Base-by-base conservation (phyloP, 1,140 invertebrate genomes). In the Nebria ingens region DNA sequence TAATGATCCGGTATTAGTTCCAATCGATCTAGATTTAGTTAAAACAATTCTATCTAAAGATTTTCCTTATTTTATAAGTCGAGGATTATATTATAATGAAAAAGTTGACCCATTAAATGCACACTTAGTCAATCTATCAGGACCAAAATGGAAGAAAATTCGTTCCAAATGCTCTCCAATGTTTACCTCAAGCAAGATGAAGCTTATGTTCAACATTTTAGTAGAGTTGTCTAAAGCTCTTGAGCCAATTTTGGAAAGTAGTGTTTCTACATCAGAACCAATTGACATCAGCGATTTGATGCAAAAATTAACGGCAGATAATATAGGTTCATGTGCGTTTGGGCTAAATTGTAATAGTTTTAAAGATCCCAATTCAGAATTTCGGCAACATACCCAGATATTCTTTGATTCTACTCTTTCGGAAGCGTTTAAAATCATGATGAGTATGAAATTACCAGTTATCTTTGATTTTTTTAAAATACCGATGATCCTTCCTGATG, bases 61-160 rank as follows among this genome's bases (percentile, higher is more conserved):
- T 60, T 82, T 83, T 59, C 63, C 71, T 11, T 65, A 72, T 59
- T 82, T 83, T 56, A 63, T 72, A 50, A 73, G 77, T 58, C 69
- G 71, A 2, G 74, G 76, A 57, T 65, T 77, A 40, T 76, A 68
- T 65, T 66, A 66, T 11, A 74, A 73, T 56, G 71, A 72, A 9
- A 63, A 73, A 2, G 65, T 71, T 45, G 78, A 80, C 56, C 71
- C 79, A 11, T 45, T 82, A 15, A 67, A 69, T 3, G 71, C 66
- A 19, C 73, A 79, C 61, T 45, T 65, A 21, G 62, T 70, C 29
- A 59, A 56, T 25, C 52, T 67, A 29, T 54, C 58, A n/a, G 62
- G 63, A 50, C 56, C 61, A 29, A 59, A 65, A 52, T 77, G 75
- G 75, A 69, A 71, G 55, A 59, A 71, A 20, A 62, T 74, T 4